Evolutionary conservation across 1,140 invertebrate species (phyloP), one percentile per base, ranked within the genome.

Genomic region (Marisa cornuarietis): DNA sequence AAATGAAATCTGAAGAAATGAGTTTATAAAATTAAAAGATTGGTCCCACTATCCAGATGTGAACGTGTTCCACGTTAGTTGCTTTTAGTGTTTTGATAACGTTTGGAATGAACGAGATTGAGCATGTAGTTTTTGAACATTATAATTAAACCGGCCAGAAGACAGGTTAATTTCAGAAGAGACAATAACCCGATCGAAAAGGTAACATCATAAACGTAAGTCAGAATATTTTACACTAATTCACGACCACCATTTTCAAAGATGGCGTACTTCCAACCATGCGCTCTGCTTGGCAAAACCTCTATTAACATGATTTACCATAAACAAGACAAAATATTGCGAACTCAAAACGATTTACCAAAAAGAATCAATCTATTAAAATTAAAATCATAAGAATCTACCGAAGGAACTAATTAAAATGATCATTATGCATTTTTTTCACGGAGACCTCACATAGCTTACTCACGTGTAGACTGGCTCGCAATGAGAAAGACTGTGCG

Each of bases 241-340:
- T 58, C 54, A 18, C 22, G 65, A 68, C 65, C 65, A 68, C 65
- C 65, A 68, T 68, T 68, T 68, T 68, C 65, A 24, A 68, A 68
- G n/a, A 68, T 68, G 65, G 65, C 65, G 65, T 24, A 68, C 65
- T 24, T 68, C 22, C 54, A 58, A 68, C 65, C 65, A 68, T 68
- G 65, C 26, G 65, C 26, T 68, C 65, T 2, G 26, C n/a, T n/a
- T 22, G 9, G 65, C 65, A n/a, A 68, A 68, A 13, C 13, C 22
- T n/a, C 65, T 13, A 14, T 22, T 11, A 68, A 24, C 13, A 68
- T 58, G 11, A 58, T 58, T 68, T 22, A 13, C 65, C 26, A 1
- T 24, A 68, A 68, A 68, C 1, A 63, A 68, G 1, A 31, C 11
- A 14, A 14, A 14, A 58, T 58, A 58, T 58, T 58, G 54, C 11